Evolutionary conservation across 2,797 vertebrate species (phyloP).

Genomic region (Anableps anableps): DNA sequence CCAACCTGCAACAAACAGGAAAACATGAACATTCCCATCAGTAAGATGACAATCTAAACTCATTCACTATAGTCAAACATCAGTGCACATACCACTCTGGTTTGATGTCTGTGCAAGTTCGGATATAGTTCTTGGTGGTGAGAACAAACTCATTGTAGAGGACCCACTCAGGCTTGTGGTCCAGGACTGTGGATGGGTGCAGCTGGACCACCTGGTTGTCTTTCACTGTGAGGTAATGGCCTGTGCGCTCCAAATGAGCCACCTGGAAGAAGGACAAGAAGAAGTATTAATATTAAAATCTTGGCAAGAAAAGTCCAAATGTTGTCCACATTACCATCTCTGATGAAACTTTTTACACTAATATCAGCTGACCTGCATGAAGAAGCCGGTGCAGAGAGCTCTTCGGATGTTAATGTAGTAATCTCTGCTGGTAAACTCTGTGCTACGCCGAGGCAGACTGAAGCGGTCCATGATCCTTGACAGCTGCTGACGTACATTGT

Average conservation of each 20-base stretch:
- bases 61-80: background rate
- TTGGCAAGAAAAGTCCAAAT: background rate
- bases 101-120: constrained; percentile 95
- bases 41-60: background rate
- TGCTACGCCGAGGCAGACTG: constrained; percentile 97
- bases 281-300: background rate
- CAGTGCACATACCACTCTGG: constrained; percentile 87
- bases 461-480: constrained; percentile 99
- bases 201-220: constrained; percentile 96
- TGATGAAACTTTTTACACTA: background rate
- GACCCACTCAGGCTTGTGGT: constrained; percentile 96
- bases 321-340: background rate
- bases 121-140: constrained; percentile 95
- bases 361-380: constrained; percentile 90
- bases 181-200: constrained; percentile 93
- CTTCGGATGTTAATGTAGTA: constrained; percentile 99
- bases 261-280: constrained; percentile 77
- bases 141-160: constrained; percentile 95
- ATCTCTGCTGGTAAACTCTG: constrained; percentile 98
- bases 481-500: constrained; percentile 98
- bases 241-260: constrained; percentile 92
- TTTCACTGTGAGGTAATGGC: constrained; percentile 94
- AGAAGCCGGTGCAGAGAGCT: constrained; percentile 97
- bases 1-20: constrained; percentile 83
- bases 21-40: background rate